Conservation (phyloP, 53 echinoderm and acorn worm species). For the Apostichopus leukothele region DNA sequence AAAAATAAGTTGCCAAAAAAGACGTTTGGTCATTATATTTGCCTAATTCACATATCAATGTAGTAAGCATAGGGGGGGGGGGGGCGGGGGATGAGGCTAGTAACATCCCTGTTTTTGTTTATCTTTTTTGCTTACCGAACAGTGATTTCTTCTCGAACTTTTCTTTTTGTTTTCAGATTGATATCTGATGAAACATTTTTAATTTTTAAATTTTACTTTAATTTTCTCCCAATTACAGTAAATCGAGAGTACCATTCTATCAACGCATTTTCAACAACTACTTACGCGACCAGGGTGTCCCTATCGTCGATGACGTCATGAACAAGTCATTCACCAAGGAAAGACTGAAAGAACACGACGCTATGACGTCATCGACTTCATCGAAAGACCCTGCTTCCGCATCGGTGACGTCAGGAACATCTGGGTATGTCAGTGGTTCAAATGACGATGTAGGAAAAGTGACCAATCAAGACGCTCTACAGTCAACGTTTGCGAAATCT, state of each 20-base stretch:
- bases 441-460: not conserved
- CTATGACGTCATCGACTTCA: slow-evolving; percentile 28
- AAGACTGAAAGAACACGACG: not conserved
- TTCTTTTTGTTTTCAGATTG: too few relatives aligned
- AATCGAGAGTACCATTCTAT: slow-evolving; percentile 79
- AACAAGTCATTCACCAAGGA: slow-evolving; percentile 36
- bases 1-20: too few relatives aligned
- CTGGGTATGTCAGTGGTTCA: slow-evolving; percentile 49
- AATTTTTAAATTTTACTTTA: too few relatives aligned
- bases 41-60: too few relatives aligned
- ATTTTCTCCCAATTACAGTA: slow-evolving; percentile 48
- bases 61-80: too few relatives aligned
- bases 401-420: slow-evolving; percentile 39
- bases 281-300: slow-evolving; percentile 59
- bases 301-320: slow-evolving; percentile 48
- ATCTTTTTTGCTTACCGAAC: too few relatives aligned
- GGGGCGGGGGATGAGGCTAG: too few relatives aligned
- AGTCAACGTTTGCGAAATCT: slow-evolving; percentile 42
- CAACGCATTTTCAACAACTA: slow-evolving; percentile 76
- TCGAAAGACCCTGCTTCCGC: not conserved
- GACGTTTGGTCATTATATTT: too few relatives aligned
- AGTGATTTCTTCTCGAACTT: too few relatives aligned
- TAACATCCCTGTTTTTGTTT: too few relatives aligned
- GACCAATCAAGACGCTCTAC: slow-evolving; percentile 46
- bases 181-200: too few relatives aligned